These are phyloP conservation scores for Chrysomela aeneicollis DNA, from an alignment of 2,888 invertebrate genomes.

Conservation along the genomic window DNA sequence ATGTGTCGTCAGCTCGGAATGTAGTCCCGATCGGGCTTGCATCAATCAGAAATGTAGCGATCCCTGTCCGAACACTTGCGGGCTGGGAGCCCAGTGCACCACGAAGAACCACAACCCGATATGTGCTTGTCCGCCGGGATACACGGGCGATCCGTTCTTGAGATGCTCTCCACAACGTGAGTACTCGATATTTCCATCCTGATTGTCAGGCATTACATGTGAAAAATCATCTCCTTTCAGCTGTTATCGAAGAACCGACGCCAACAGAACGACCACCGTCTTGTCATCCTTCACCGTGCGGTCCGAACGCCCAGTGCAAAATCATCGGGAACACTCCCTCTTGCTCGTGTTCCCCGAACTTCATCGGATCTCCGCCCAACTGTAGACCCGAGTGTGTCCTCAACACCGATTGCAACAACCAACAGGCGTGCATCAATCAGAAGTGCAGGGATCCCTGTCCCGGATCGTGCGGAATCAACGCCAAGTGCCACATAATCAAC, in stretches of 20 bases:
- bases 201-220: constrained; percentile 19
- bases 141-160: constrained; percentile 86
- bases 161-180: constrained; percentile 76
- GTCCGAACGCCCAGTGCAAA: constrained; percentile 83
- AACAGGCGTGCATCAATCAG: constrained; percentile 78
- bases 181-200: constrained; percentile 52
- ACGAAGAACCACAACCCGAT: constrained; percentile 87
- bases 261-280: constrained; percentile 75
- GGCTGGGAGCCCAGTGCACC: constrained; percentile 83
- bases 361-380: constrained; percentile 79
- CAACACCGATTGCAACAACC: constrained; percentile 81
- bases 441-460: constrained; percentile 85
- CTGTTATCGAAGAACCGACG: constrained; percentile 52
- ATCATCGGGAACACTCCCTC: constrained; percentile 76
- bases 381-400: constrained; percentile 83
- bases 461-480: constrained; percentile 82
- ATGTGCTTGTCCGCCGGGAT: constrained; percentile 85
- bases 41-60: constrained; percentile 86
- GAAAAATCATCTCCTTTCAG: constrained; percentile 46
- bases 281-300: constrained; percentile 84
- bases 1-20: constrained; percentile 88
- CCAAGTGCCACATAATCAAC: constrained; percentile 79
- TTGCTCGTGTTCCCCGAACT: constrained; percentile 82
- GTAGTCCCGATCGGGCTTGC: constrained; percentile 82
- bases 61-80: constrained; percentile 88